Conservation (phyloP, 2,888 invertebrate species). For the Drosophila prostipennis region DNA sequence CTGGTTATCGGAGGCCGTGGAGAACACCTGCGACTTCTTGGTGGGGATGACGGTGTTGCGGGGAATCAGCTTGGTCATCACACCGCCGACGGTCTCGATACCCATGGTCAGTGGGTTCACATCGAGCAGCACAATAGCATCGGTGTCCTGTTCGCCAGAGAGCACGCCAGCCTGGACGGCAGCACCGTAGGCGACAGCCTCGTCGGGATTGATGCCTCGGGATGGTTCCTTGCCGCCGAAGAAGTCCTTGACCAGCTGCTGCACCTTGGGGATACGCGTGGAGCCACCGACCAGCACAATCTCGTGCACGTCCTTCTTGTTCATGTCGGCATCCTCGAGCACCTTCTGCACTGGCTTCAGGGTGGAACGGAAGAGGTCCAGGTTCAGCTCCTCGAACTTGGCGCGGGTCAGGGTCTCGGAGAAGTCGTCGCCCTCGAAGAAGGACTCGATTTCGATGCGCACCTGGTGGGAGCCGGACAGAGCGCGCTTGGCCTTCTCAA, state of each 20-base stretch:
- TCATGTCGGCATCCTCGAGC: constrained; percentile 99
- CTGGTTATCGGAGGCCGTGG: constrained; percentile 99
- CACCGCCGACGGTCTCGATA: constrained; percentile 99
- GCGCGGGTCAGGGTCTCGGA: constrained; percentile 98
- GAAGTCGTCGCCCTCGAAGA: constrained; percentile 99
- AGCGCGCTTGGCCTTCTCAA: constrained; percentile 98
- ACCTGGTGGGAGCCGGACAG: constrained; percentile 96
- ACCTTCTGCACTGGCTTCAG: constrained; percentile 98
- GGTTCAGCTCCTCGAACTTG: constrained; percentile 99
- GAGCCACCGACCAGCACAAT: constrained; percentile 99
- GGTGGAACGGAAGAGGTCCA: constrained; percentile 95
- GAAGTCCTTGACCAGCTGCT: constrained; percentile 95
- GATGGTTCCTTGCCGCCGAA: constrained; percentile 99
- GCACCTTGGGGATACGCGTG: constrained; percentile 99
- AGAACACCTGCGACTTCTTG: constrained; percentile 99
- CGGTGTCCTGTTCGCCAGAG: constrained; percentile 97
- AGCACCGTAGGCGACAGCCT: constrained; percentile 99
- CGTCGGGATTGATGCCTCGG: constrained; percentile 99
- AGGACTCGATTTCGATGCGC: constrained; percentile 98
- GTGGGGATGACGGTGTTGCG: constrained; percentile 99
- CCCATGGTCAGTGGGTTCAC: constrained; percentile 99
- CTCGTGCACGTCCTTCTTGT: constrained; percentile 98
- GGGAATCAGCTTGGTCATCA: constrained; percentile 99
- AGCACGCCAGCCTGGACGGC: constrained; percentile 99
- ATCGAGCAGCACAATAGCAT: constrained; percentile 97